Evolutionary conservation across 2,888 invertebrate species (phyloP), one percentile per base, ranked within the genome.

Genomic region (Nebria salina): DNA sequence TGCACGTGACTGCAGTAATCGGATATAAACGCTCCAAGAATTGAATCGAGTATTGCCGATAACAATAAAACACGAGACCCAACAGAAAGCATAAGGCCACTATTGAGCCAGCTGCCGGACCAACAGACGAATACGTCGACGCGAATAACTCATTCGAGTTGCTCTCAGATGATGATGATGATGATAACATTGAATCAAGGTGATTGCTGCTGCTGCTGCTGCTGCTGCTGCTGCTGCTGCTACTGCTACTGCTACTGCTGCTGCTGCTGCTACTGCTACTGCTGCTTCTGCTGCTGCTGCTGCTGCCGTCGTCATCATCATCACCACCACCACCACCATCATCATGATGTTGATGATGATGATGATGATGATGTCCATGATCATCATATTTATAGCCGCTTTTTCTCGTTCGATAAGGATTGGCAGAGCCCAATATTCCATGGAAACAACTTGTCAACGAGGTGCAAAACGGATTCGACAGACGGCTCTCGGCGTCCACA

Each of bases 41-140:
- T 7, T 87, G 86, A 25, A 91, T 89, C 9, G 89, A 90, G 86
- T 93, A 93, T 84, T 93, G 94, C 54, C 95, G 92, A 86, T 96
- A 96, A 88, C 97, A 97, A 87, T 97, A 96, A 83, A 96, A 93
- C 9, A 94, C 94, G 77, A 97, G 91, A 0, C 95, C 95, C 83
- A 97, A 91, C 9, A 97, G 92, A 84, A 97, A 90, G 86, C 95
- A 94, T 77, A 96, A 92, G 15, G 95, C 95, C 82, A 97, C 92
- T 82, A 97, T 93, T 75, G 95, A 96, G 6, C 96, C 97, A 9
- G 95, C 94, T 68, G 97, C 95, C 0, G 97, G 96, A 0, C 97
- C 96, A 43, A 97, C 94, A 0, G 96, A 95, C 0, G 96, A 93
- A 87, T 93, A 93, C 1, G 92, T 91, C 34, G 89, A 89, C 64